Conservation (phyloP, 2,113 vertebrate species). For the Ciconia maguari region DNA sequence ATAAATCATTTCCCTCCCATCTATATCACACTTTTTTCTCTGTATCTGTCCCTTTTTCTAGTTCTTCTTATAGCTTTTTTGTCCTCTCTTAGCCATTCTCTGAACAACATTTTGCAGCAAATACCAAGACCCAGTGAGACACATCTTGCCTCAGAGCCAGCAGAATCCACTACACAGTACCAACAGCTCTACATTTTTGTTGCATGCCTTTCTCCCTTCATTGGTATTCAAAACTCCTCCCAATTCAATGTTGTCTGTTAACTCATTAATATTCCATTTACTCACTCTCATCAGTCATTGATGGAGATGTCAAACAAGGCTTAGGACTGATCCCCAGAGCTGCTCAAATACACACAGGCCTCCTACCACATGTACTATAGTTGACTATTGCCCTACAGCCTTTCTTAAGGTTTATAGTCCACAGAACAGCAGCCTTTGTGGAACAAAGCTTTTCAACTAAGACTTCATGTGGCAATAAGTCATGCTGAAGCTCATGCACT, state of each 20-base stretch:
- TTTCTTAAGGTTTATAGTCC: neutral
- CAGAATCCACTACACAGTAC: neutral
- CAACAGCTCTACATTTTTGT: neutral
- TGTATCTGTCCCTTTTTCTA: neutral
- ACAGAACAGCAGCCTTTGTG: neutral
- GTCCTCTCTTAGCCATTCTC: neutral
- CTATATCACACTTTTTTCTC: neutral
- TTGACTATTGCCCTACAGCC: neutral
- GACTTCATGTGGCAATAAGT: neutral
- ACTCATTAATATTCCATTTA: neutral
- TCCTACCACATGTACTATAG: neutral
- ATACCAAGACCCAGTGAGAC: neutral
- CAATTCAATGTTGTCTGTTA: neutral
- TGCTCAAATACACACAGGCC: neutral
- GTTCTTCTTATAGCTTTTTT: neutral
- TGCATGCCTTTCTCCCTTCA: neutral
- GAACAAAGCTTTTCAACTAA: neutral
- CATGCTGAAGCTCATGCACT: neutral
- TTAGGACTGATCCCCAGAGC: neutral
- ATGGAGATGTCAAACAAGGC: neutral
- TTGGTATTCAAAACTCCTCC: neutral
- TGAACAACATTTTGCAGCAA: neutral
- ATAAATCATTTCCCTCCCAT: neutral
- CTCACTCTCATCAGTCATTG: neutral
- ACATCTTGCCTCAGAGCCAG: neutral